phyloP scores from a whole-genome alignment of 2,797 vertebrate species.

The Rhinoraja longicauda region DNA sequence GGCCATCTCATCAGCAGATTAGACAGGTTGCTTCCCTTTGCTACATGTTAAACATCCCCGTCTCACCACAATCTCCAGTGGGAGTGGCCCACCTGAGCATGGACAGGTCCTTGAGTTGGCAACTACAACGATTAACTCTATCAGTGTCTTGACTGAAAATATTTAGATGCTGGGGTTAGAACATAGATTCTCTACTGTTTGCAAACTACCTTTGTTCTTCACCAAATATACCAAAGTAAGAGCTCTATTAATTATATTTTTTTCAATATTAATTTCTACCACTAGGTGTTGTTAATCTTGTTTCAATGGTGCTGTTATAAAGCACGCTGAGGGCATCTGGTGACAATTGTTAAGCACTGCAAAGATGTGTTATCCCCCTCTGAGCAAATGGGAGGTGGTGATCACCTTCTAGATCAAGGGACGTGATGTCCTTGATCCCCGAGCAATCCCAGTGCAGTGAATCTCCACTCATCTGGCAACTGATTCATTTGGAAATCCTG shows the following conservation, averaged over 20 bases:
- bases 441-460: not conserved
- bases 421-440: not conserved
- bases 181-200: not conserved
- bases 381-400: not conserved
- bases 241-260: not conserved
- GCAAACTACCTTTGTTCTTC: not conserved
- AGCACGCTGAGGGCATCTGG: constrained; percentile 34
- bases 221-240: not conserved
- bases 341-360: not conserved
- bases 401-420: not conserved
- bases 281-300: not conserved
- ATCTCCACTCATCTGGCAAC: no score
- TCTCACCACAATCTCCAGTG: not conserved
- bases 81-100: not conserved
- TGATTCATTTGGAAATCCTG: no score
- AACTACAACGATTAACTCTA: not conserved
- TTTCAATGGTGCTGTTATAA: not conserved
- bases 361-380: not conserved
- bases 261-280: not conserved
- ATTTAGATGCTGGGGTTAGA: not conserved
- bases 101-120: not conserved
- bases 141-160: not conserved
- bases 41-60: no score
- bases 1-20: not conserved
- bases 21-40: not conserved